These are phyloP conservation scores for Xylota sylvarum DNA, from an alignment of 2,888 invertebrate species.

Conservation along the genomic window DNA sequence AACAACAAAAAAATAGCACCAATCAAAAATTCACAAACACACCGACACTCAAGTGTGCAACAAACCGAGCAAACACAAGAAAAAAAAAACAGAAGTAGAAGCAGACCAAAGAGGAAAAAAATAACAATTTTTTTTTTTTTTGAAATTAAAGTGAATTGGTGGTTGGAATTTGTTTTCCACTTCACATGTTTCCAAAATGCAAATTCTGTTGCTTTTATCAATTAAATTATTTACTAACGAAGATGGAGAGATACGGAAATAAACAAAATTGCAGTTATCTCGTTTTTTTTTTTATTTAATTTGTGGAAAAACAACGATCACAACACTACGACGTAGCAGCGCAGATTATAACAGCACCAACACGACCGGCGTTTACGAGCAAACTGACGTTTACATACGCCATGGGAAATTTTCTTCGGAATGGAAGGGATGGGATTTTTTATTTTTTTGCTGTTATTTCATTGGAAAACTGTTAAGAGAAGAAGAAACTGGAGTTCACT, in stretches of 20 bases:
- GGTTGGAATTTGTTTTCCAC: constrained; percentile 7
- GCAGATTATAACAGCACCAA: constrained; percentile 62
- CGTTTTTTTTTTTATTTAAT: constrained; percentile 20
- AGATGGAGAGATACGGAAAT: constrained; percentile 27
- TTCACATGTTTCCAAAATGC: constrained; percentile 29
- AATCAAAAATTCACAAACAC: constrained; percentile 27
- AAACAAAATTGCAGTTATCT: constrained; percentile 63
- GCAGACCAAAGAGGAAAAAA: background rate
- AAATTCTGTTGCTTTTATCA: background rate
- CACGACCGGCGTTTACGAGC: constrained; percentile 73
- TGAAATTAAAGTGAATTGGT: background rate
- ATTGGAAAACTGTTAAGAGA: constrained; percentile 34
- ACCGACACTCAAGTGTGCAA: constrained; percentile 29
- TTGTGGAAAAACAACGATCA: constrained; percentile 41
- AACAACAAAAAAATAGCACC: constrained; percentile 5
- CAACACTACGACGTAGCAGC: constrained; percentile 27
- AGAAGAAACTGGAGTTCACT: background rate
- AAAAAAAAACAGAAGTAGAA: constrained; percentile 2
- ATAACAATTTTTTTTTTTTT: background rate
- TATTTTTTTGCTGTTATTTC: constrained; percentile 18
- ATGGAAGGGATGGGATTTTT: constrained; percentile 35
- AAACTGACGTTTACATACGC: constrained; percentile 74
- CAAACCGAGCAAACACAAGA: constrained; percentile 18
- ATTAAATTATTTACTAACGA: constrained; percentile 25
- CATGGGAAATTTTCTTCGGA: constrained; percentile 59